Evolutionary conservation across 1,140 invertebrate genomes (phyloP).

Genomic region (Cardiocondyla obscurior): DNA sequence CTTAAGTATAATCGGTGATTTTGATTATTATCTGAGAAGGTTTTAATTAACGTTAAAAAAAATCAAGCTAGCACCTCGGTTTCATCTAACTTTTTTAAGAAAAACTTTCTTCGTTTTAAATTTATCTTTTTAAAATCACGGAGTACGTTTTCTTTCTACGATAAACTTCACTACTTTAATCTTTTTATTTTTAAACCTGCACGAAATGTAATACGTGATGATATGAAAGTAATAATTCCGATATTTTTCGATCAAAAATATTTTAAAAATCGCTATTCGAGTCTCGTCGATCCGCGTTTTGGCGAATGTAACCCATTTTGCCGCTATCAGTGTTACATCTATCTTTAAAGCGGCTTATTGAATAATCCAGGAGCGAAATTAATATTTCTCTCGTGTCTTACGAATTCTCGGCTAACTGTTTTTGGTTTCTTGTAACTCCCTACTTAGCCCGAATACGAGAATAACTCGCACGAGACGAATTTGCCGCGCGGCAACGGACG

Average conservation of each 20-base stretch:
- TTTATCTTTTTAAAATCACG: not conserved
- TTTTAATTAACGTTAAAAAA: not conserved
- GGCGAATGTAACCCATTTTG: not conserved
- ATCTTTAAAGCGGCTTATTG: not conserved
- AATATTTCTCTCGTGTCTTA: not conserved
- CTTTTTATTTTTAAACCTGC: not conserved
- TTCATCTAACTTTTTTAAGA: not conserved
- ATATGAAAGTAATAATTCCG: not conserved
- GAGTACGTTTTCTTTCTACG: not conserved
- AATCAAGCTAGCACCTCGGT: not conserved
- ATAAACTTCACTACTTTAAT: too few relatives aligned
- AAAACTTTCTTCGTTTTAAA: not conserved
- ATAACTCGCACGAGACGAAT: constrained; percentile 57
- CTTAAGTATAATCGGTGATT: not conserved
- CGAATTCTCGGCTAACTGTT: not conserved
- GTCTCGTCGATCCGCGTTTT: not conserved
- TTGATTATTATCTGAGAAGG: not conserved
- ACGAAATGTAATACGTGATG: not conserved
- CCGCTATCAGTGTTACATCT: not conserved
- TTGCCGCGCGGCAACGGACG: constrained; percentile 17
- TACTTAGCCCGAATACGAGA: constrained; percentile 52
- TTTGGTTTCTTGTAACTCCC: not conserved
- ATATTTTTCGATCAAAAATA: not conserved
- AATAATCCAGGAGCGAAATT: not conserved
- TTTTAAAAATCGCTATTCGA: not conserved